These are phyloP conservation scores for Siphlonurus alternatus DNA, from an alignment of 2,888 invertebrate genomes.

Conservation along the genomic window DNA sequence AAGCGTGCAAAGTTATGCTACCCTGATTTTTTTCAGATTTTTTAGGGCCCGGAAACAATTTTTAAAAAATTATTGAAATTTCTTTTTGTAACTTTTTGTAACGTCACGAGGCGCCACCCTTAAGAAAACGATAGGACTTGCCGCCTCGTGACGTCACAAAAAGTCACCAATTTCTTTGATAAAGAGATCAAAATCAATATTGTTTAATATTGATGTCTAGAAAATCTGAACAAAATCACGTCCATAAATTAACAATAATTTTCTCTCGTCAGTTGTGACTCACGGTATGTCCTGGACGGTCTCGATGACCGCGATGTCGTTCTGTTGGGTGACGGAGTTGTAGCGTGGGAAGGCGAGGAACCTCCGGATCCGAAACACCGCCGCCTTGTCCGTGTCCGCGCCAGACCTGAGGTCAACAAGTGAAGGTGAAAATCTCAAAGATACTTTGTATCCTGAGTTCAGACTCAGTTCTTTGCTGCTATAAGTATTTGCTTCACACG, in stretches of 20 bases:
- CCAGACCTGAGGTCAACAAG: conserved; percentile 27
- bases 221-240: neutral
- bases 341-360: conserved; percentile 32
- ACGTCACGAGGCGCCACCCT: no score
- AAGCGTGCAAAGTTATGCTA: neutral
- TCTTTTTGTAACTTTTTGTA: no score
- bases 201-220: neutral
- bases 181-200: neutral
- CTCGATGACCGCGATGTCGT: conserved; percentile 38
- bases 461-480: no score
- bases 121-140: no score
- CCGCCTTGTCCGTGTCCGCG: conserved; percentile 31
- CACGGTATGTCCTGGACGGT: neutral
- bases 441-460: no score
- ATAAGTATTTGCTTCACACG: no score
- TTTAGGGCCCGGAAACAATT: no score
- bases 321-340: conserved; percentile 19
- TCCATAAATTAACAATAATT: neutral
- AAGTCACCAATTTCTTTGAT: neutral
- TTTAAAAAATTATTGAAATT: no score
- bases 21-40: no score
- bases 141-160: no score
- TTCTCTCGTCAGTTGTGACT: no score
- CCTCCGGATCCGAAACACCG: conserved; percentile 22
- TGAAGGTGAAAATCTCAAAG: no score